Evolutionary conservation across 2,888 invertebrate species (phyloP).

Genomic region (Bombylius discolor): DNA sequence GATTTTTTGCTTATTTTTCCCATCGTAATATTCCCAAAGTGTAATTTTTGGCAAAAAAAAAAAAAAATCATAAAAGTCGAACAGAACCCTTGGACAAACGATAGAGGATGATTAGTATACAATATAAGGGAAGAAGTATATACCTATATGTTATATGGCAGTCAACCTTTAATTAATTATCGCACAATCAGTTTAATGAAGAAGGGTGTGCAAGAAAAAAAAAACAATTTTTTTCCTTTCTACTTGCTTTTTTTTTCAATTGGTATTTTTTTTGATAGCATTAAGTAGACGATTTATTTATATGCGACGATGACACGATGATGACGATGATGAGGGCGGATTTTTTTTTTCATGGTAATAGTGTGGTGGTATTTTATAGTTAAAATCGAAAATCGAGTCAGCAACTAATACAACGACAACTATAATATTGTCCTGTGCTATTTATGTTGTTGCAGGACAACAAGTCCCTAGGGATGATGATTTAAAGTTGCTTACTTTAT

Average conservation of each 20-base stretch:
- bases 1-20: not conserved
- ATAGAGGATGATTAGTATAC: not conserved
- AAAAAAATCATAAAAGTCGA: not conserved
- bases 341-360: not conserved
- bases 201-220: slow-evolving; percentile 9
- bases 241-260: slow-evolving; percentile 1
- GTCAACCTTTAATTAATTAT: slow-evolving; percentile 21
- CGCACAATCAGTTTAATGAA: slow-evolving; percentile 20
- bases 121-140: not conserved
- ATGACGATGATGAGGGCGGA: not conserved
- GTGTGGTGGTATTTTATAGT: too few relatives aligned
- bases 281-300: not conserved
- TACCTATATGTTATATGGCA: not conserved
- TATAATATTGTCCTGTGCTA: too few relatives aligned
- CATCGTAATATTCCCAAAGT: too few relatives aligned
- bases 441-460: too few relatives aligned
- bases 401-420: too few relatives aligned
- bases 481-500: too few relatives aligned
- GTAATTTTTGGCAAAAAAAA: not conserved
- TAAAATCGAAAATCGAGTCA: too few relatives aligned
- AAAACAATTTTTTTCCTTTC: too few relatives aligned
- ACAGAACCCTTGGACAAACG: not conserved
- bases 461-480: too few relatives aligned
- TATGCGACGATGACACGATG: not conserved
- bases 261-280: slow-evolving; percentile 5